phyloP scores from a whole-genome alignment of 1,140 invertebrate genomes.

The Dendrolimus punctatus region DNA sequence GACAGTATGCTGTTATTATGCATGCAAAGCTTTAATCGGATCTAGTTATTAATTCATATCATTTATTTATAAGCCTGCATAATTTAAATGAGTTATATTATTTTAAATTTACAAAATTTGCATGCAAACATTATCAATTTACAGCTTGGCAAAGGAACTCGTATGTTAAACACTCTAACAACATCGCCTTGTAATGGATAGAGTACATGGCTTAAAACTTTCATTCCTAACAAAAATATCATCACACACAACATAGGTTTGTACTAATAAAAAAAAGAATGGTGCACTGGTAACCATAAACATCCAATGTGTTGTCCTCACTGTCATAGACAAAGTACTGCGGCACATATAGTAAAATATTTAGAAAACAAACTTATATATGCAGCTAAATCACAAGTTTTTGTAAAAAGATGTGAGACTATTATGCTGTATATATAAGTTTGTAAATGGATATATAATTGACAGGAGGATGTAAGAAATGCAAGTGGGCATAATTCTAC shows the following conservation, averaged over 20 bases:
- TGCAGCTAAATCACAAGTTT: conserved; percentile 10
- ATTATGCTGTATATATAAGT: conserved; percentile 20
- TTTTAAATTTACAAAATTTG: too few species aligned
- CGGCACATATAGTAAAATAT: conserved; percentile 18
- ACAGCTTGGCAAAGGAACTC: too few species aligned
- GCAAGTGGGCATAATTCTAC: conserved; percentile 41
- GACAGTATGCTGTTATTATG: too few species aligned
- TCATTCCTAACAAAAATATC: too few species aligned
- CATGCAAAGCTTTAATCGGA: too few species aligned
- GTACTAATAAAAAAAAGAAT: conserved; percentile 2
- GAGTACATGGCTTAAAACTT: too few species aligned
- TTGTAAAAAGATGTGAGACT: not conserved
- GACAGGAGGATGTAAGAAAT: conserved; percentile 59
- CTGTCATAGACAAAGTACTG: conserved; percentile 42
- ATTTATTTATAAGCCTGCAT: too few species aligned
- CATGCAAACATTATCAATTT: too few species aligned
- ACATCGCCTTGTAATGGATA: too few species aligned
- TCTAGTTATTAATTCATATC: too few species aligned
- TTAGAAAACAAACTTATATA: conserved; percentile 19
- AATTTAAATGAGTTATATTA: too few species aligned
- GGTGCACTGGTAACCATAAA: conserved; percentile 15
- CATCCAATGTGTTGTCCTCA: conserved; percentile 38
- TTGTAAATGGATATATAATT: conserved; percentile 28
- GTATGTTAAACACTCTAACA: too few species aligned
- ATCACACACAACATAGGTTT: conserved; percentile 3